These are phyloP conservation scores for Chamaetylas fuelleborni DNA, from an alignment of 2,113 vertebrate genomes.

Conservation along the genomic window DNA sequence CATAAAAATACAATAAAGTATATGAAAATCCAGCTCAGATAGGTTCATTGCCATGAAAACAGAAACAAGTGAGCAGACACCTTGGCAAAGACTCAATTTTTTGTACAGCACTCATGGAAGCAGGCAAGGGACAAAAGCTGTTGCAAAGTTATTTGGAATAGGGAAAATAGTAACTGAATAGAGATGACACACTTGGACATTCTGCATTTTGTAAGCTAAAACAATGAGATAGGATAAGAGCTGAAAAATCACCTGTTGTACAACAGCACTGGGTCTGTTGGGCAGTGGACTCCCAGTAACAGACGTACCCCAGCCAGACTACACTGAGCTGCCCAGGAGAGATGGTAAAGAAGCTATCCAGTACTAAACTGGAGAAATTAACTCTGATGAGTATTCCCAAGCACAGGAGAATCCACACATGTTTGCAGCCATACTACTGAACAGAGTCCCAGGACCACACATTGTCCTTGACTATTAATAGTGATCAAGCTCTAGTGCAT, in stretches of 20 bases:
- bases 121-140: neutral
- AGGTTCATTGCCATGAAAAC: neutral
- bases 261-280: neutral
- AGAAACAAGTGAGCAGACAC: slow-evolving; percentile 21
- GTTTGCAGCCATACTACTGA: neutral
- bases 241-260: neutral
- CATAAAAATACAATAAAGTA: neutral
- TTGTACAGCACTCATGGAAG: neutral
- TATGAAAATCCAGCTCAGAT: neutral
- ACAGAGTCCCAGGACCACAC: neutral
- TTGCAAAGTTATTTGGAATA: neutral
- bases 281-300: neutral
- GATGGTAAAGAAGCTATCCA: neutral
- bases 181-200: neutral
- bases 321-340: neutral
- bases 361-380: neutral
- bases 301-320: neutral
- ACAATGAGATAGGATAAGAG: neutral
- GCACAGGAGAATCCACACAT: neutral
- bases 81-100: slow-evolving; percentile 7
- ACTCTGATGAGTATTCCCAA: neutral
- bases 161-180: neutral
- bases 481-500: neutral
- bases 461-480: neutral
- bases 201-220: neutral